Evolutionary conservation across 2,113 vertebrate species (phyloP).

Genomic region (Bettongia penicillata): DNA sequence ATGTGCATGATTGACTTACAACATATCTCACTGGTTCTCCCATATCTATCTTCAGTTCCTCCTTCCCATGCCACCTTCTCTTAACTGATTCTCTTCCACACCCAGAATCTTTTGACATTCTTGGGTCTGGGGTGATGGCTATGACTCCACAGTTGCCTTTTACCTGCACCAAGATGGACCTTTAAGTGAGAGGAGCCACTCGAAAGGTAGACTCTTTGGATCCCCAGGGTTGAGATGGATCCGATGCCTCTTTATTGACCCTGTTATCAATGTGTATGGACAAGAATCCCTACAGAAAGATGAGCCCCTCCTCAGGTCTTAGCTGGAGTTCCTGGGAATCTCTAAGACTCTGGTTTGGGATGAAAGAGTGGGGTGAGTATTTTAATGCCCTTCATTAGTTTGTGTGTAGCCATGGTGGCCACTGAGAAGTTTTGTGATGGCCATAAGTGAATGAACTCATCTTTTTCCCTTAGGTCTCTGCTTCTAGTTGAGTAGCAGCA

Average conservation of each 20-base stretch:
- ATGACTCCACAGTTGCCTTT: conserved; percentile 72
- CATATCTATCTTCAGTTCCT: conserved; percentile 72
- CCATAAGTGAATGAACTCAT: conserved; percentile 69
- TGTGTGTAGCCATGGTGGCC: conserved; percentile 70
- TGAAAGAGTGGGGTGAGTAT: conserved; percentile 79
- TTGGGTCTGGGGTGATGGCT: conserved; percentile 67
- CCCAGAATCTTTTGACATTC: conserved; percentile 77
- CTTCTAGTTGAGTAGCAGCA: conserved; percentile 69
- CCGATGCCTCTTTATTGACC: conserved; percentile 75
- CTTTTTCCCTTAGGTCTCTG: conserved; percentile 71
- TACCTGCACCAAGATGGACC: conserved; percentile 74
- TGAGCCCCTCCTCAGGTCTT: conserved; percentile 63
- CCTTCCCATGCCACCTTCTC: conserved; percentile 66
- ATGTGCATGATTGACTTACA: conserved; percentile 60
- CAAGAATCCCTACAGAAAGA: conserved; percentile 63
- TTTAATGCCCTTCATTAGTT: conserved; percentile 68
- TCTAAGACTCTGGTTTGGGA: conserved; percentile 57
- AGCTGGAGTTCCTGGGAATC: conserved; percentile 70
- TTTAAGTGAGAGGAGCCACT: conserved; percentile 70
- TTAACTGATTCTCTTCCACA: conserved; percentile 78
- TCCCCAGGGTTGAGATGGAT: conserved; percentile 68
- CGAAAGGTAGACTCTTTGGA: conserved; percentile 73
- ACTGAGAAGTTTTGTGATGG: conserved; percentile 55
- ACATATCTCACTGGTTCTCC: conserved; percentile 70
- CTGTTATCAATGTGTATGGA: conserved; percentile 61